Evolutionary conservation across 2,797 vertebrate genomes (phyloP).

Genomic region (Rhinella marina): DNA sequence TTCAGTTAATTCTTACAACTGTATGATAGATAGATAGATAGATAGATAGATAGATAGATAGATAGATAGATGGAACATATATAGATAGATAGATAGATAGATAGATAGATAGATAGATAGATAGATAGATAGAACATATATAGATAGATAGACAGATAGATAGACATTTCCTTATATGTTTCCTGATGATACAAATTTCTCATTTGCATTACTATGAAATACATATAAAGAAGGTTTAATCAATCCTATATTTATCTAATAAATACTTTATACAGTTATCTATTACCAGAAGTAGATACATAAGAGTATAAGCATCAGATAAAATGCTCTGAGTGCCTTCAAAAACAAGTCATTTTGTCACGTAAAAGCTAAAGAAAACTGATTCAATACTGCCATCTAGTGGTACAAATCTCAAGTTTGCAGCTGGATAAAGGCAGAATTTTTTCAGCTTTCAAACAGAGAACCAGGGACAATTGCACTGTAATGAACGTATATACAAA

Average conservation of each 20-base stretch:
- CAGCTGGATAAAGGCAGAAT: background rate
- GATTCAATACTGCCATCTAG: slow-evolving; percentile 81
- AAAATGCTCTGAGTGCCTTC: slow-evolving; percentile 61
- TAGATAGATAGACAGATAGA: background rate
- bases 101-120: background rate
- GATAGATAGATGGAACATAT: too few relatives aligned
- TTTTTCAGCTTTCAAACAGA: background rate
- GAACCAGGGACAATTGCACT: background rate
- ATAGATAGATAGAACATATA: background rate
- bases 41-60: background rate
- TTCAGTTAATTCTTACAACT: background rate
- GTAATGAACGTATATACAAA: background rate
- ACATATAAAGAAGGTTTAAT: background rate
- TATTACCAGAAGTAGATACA: slow-evolving; percentile 24
- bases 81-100: background rate
- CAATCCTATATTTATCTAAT: slow-evolving; percentile 27
- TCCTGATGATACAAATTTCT: background rate
- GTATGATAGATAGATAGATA: background rate
- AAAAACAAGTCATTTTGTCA: slow-evolving; percentile 63
- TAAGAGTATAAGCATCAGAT: slow-evolving; percentile 7
- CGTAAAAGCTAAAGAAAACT: slow-evolving; percentile 49
- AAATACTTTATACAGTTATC: slow-evolving; percentile 37
- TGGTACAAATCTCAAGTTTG: slow-evolving; percentile 66
- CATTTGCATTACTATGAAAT: background rate
- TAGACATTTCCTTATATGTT: background rate